phyloP scores from a whole-genome alignment of 2,888 invertebrate genomes.

The Caenorhabditis sp. region DNA sequence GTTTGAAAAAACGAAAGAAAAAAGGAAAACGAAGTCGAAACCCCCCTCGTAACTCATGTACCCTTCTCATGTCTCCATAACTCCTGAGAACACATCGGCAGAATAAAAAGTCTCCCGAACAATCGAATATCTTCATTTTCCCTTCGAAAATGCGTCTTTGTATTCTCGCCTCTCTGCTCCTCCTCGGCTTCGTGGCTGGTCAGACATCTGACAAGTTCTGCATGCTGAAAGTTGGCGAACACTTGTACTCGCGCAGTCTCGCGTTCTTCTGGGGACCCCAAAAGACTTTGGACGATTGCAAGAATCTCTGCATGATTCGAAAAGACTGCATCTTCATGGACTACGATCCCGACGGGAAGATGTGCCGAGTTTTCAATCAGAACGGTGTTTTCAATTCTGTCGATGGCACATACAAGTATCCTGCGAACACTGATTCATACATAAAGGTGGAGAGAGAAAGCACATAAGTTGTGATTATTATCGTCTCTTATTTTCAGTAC shows the following conservation, averaged over 20 bases:
- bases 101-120: background rate
- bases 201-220: background rate
- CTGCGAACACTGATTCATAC: background rate
- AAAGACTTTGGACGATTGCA: background rate
- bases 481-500: background rate
- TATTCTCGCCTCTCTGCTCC: background rate
- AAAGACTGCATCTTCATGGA: background rate
- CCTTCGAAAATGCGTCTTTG: background rate
- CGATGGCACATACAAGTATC: too few species aligned
- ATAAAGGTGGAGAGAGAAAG: background rate
- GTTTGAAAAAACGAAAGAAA: background rate
- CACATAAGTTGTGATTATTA: background rate
- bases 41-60: background rate
- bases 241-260: background rate
- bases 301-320: background rate
- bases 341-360: background rate
- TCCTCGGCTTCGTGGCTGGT: background rate
- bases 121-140: background rate
- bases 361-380: background rate
- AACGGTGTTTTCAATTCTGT: too few species aligned
- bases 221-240: background rate
- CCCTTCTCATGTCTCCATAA: background rate
- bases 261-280: background rate
- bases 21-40: background rate
- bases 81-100: background rate